A percentile compares a stretch with the other conserved stretches of the same genome.
Evolutionary conservation across 2,797 vertebrate genomes (phyloP).

Genomic region (Sebastes flavidus): DNA sequence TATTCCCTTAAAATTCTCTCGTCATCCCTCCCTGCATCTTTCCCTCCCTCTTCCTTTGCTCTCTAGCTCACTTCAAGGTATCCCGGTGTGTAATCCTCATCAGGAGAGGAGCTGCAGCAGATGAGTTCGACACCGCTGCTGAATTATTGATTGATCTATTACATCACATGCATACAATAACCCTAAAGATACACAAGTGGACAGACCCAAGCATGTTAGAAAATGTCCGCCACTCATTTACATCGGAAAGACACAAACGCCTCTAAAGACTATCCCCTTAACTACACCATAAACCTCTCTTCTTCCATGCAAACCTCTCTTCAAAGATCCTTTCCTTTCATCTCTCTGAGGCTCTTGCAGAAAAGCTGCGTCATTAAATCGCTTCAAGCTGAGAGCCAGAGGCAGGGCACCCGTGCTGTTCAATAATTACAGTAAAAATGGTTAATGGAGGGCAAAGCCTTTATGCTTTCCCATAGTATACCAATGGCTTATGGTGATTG

Average conservation of each 20-base stretch:
- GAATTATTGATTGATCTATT: constrained; percentile 77
- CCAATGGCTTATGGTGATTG: constrained; percentile 6
- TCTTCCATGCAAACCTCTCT: constrained; percentile 31
- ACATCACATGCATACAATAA: constrained; percentile 62
- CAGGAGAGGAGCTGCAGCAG: constrained; percentile 54
- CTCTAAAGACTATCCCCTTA: background rate
- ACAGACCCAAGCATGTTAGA: constrained; percentile 1
- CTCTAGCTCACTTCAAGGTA: constrained; percentile 55
- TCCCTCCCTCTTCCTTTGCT: constrained; percentile 13
- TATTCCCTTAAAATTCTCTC: background rate
- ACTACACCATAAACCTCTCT: constrained; percentile 1
- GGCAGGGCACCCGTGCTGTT: constrained; percentile 20
- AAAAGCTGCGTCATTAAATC: constrained; percentile 62
- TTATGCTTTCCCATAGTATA: constrained; percentile 20
- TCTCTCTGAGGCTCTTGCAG: constrained; percentile 49
- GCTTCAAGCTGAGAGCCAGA: constrained; percentile 50
- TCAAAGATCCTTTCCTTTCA: constrained; percentile 53
- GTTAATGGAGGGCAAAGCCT: constrained; percentile 20
- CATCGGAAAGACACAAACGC: background rate
- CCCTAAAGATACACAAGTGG: constrained; percentile 17
- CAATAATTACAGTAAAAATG: constrained; percentile 49
- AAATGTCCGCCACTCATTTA: constrained; percentile 19
- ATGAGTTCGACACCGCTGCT: constrained; percentile 58
- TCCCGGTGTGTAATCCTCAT: constrained; percentile 60
- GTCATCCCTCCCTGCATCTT: constrained; percentile 17